phyloP scores from a whole-genome alignment of 2,888 invertebrate genomes.

The Ophion ellenae region DNA sequence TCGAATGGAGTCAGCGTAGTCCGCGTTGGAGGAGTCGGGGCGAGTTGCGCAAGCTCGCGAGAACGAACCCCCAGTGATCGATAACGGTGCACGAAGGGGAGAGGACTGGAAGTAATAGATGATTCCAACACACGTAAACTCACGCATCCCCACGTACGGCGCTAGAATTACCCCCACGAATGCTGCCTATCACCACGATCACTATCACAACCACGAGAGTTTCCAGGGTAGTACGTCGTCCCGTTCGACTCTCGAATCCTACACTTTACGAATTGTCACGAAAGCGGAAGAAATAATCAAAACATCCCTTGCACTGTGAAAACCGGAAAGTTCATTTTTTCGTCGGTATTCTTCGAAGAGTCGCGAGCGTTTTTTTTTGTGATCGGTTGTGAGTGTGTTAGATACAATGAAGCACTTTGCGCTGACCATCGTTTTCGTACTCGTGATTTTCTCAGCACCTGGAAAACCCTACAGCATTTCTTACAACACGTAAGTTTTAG shows the following conservation, averaged over 20 bases:
- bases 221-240: conserved; percentile 59
- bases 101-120: conserved; percentile 31
- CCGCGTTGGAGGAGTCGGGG: neutral
- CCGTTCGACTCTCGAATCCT: conserved; percentile 45
- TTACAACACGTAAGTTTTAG: conserved; percentile 78
- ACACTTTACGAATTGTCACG: neutral
- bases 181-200: conserved; percentile 16
- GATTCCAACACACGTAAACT: conserved; percentile 21
- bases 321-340: neutral
- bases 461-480: conserved; percentile 76
- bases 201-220: conserved; percentile 48
- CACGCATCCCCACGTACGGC: neutral
- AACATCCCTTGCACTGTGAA: neutral
- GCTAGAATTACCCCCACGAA: conserved; percentile 42
- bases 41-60: conserved; percentile 65
- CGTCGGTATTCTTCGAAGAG: neutral
- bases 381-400: conserved; percentile 59
- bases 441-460: conserved; percentile 76
- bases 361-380: neutral
- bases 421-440: conserved; percentile 73
- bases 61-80: conserved; percentile 73
- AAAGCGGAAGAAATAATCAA: conserved; percentile 1
- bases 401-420: conserved; percentile 76
- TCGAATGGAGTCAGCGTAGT: conserved; percentile 15
- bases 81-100: conserved; percentile 72